Evolutionary conservation across 2,888 invertebrate species (phyloP).

Genomic region (Keiferia lycopersicella): DNA sequence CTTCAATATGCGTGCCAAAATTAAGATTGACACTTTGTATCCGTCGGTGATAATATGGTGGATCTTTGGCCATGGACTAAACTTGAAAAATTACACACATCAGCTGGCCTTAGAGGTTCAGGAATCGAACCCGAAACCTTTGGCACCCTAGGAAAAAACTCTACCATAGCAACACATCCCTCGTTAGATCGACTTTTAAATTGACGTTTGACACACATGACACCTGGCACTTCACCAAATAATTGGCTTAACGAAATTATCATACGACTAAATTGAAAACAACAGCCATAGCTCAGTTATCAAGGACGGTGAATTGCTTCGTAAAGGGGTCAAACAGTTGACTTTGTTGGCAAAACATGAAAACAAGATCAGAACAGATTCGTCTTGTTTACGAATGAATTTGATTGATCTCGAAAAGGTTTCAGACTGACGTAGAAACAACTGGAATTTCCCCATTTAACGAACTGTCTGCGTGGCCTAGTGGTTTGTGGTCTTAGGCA

Average conservation of each 20-base stretch:
- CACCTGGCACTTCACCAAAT: not conserved
- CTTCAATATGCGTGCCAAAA: too few relatives aligned
- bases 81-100: too few relatives aligned
- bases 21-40: too few relatives aligned
- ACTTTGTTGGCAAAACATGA: slow-evolving; percentile 34
- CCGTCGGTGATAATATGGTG: too few relatives aligned
- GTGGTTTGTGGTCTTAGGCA: too few relatives aligned
- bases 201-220: slow-evolving; percentile 17
- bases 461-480: too few relatives aligned
- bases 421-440: not conserved
- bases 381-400: not conserved
- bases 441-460: not conserved
- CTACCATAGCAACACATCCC: too few relatives aligned
- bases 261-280: slow-evolving; percentile 18
- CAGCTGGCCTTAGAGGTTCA: too few relatives aligned
- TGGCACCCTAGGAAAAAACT: too few relatives aligned
- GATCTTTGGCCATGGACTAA: too few relatives aligned
- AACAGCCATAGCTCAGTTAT: slow-evolving; percentile 13
- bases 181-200: not conserved
- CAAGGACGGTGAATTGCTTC: slow-evolving; percentile 16
- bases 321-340: slow-evolving; percentile 38
- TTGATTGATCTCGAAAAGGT: slow-evolving; percentile 1
- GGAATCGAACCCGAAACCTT: too few relatives aligned
- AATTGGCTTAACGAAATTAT: slow-evolving; percentile 20
- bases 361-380: not conserved